Evolutionary conservation across 1,140 invertebrate species (phyloP), one percentile per base, ranked within the genome.

Genomic region (Bactericera cockerelli): DNA sequence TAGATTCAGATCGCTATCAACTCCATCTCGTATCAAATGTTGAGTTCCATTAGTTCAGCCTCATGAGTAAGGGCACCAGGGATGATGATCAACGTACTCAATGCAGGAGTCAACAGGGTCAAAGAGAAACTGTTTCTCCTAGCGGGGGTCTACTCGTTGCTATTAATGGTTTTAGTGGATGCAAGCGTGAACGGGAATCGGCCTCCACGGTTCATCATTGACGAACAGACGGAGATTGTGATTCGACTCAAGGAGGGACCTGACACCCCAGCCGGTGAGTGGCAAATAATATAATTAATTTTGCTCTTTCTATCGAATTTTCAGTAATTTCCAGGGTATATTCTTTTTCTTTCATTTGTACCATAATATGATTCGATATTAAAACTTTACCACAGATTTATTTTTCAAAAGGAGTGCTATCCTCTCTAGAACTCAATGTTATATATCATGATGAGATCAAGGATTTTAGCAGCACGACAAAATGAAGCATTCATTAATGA

Each of bases 191-290:
- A 33, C 1, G 66, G 65, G 26, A 90, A 92, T 76, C 80, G 80
- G 64, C 86, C 88, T 25, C 87, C 88, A 1, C 76, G 85, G 55
- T 90, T 92, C 70, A 74, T 91, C 55, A 87, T 85, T 67, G 82
- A 91, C 66, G 86, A 86, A 60, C 86, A 90, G 72, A 86, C 86
- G 59, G 87, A 92, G 78, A 91, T 93, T 64, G 85, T 93, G 59
- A 76, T 92, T 64, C 79, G 87, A 67, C 75, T 92, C 63, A 90
- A 89, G 70, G 89, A 93, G 76, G 87, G 87, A 39, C 75, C 81
- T 54, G 87, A 89, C 65, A 91, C 87, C 36, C 85, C 86, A 64
- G 79, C 87, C 63, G 87, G 88, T 89, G 73, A 81, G 83, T 72
- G n/a, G n/a, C n/a, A 19, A 8, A 54, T 24, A 4, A 21, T 55